Evolutionary conservation across 2,113 vertebrate genomes (phyloP).

Genomic region (Indicator indicator): DNA sequence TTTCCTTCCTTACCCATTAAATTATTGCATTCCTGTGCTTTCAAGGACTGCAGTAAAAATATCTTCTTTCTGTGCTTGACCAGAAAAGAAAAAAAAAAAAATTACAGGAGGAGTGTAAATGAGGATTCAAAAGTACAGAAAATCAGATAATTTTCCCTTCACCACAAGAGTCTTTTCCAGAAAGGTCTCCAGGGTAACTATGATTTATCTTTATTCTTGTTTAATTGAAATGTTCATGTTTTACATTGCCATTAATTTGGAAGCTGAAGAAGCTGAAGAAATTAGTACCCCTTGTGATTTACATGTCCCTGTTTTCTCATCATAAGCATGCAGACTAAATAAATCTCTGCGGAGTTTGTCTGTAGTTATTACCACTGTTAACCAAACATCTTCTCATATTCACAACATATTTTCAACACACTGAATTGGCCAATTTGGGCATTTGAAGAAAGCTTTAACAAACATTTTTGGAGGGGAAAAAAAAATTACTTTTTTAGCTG

Average conservation of each 20-base stretch:
- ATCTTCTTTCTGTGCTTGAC: background rate
- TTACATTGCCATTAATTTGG: background rate
- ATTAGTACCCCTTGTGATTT: background rate
- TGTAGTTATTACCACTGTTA: background rate
- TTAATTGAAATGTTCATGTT: background rate
- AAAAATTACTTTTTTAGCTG: background rate
- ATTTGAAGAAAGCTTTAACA: background rate
- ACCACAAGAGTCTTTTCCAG: background rate
- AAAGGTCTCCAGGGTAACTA: background rate
- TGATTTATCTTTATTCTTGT: background rate
- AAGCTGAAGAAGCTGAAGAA: constrained; percentile 10
- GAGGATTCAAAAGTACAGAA: background rate
- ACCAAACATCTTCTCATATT: background rate
- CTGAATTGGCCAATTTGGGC: background rate
- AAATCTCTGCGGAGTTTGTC: background rate
- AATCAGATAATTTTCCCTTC: background rate
- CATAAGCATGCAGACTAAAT: background rate
- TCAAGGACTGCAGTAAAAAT: background rate
- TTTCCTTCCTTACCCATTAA: background rate
- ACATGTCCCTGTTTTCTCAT: background rate
- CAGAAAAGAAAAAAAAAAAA: background rate
- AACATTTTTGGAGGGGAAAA: background rate
- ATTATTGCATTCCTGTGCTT: background rate
- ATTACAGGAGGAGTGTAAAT: background rate
- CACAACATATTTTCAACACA: background rate